phyloP scores from a whole-genome alignment of 1,140 invertebrate species.

The Heterodera schachtii region DNA sequence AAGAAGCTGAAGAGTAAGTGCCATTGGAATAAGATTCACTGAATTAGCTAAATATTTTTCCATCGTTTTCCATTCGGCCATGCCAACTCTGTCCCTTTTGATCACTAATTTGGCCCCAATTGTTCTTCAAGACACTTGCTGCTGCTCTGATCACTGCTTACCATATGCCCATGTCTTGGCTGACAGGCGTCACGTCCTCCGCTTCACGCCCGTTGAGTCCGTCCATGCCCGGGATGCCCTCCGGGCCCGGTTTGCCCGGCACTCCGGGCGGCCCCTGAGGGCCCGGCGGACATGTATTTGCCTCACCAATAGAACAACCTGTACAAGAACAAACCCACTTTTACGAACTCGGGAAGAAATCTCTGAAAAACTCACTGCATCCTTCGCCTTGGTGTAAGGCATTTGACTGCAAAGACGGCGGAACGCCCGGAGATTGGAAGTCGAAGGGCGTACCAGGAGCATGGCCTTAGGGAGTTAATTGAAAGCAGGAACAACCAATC shows the following conservation, averaged over 20 bases:
- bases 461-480: background rate
- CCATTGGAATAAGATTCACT: background rate
- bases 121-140: background rate
- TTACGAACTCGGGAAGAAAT: background rate
- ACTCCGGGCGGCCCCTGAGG: constrained; percentile 56
- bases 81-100: background rate
- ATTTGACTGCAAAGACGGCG: constrained; percentile 36
- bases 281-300: constrained; percentile 61
- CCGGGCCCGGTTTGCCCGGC: constrained; percentile 43
- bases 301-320: constrained; percentile 47
- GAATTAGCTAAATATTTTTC: too few species aligned
- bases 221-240: constrained; percentile 45
- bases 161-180: constrained; percentile 32
- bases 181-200: constrained; percentile 51
- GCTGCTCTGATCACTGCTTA: constrained; percentile 13
- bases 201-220: constrained; percentile 54
- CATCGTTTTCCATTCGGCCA: too few species aligned
- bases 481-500: too few species aligned
- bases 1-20: constrained; percentile 35
- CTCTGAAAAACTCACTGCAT: constrained; percentile 33
- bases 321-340: background rate
- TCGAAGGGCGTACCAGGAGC: constrained; percentile 26
- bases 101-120: too few species aligned
- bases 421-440: constrained; percentile 45
- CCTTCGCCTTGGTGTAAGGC: constrained; percentile 29